Evolutionary conservation across 2,113 vertebrate genomes (phyloP).

Genomic region (Triplophysa tibetana): DNA sequence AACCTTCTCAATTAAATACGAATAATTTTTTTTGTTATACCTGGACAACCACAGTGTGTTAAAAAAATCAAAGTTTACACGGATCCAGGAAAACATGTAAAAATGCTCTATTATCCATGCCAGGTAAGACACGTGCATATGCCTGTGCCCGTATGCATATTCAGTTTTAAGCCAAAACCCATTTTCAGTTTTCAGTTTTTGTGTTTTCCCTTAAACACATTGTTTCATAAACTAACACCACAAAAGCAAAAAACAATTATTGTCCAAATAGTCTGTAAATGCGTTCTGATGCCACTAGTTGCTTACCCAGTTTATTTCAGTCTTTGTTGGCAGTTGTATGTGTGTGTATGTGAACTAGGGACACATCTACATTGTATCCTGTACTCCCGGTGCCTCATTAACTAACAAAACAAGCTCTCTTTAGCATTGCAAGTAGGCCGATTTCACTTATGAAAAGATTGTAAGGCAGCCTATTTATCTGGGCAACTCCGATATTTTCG

Average conservation of each 20-base stretch:
- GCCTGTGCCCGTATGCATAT: too few species aligned
- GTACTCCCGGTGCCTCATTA: not conserved
- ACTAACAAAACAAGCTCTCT: constrained; percentile 10
- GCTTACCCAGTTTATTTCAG: constrained; percentile 36
- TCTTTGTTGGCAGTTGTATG: constrained; percentile 33
- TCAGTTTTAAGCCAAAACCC: too few species aligned
- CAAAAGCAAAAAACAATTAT: not conserved
- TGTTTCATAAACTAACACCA: too few species aligned
- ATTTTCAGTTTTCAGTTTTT: too few species aligned
- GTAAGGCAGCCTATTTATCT: not conserved
- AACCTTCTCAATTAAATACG: not conserved
- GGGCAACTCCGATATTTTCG: not conserved
- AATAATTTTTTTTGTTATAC: too few species aligned
- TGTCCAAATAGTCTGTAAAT: not conserved
- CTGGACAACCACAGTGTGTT: too few species aligned
- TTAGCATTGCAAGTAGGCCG: constrained; percentile 18
- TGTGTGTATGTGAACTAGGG: constrained; percentile 25
- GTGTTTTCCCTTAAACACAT: too few species aligned
- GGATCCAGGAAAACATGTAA: too few species aligned
- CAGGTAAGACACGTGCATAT: too few species aligned
- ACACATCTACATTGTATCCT: not conserved
- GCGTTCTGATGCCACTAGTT: not conserved
- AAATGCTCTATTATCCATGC: too few species aligned
- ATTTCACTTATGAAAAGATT: not conserved
- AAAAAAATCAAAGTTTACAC: too few species aligned